Evolutionary conservation across 2,113 vertebrate species (phyloP).

Genomic region (Clinocottus analis): DNA sequence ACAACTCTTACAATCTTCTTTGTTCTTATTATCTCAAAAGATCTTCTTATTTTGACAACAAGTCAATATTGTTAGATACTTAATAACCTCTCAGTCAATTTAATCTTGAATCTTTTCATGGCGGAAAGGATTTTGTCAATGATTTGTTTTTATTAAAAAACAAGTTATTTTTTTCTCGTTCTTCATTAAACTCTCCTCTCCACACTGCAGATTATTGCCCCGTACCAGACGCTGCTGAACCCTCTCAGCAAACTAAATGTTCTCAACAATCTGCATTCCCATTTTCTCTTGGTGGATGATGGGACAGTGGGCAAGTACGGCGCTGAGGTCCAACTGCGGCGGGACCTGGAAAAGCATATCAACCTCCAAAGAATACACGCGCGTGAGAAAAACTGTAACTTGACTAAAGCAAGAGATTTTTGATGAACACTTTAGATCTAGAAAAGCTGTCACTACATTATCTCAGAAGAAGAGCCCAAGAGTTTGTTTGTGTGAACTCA

Average conservation of each 20-base stretch:
- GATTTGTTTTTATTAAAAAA: neutral
- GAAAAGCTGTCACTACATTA: neutral
- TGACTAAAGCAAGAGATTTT: neutral
- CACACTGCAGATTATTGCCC: slow-evolving; percentile 89
- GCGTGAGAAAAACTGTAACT: slow-evolving; percentile 82
- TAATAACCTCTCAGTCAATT: neutral
- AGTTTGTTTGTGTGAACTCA: neutral
- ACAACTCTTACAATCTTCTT: neutral
- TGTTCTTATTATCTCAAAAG: neutral
- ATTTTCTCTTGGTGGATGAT: slow-evolving; percentile 98
- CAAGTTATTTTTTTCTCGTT: neutral
- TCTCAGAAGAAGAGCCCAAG: neutral
- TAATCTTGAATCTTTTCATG: neutral
- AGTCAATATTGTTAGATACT: neutral
- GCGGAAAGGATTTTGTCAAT: neutral
- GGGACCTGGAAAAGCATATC: slow-evolving; percentile 97
- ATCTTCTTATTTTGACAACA: neutral
- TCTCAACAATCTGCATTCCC: slow-evolving; percentile 97
- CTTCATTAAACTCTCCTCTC: too few relatives aligned
- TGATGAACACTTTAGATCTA: neutral
- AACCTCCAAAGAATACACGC: slow-evolving; percentile 98
- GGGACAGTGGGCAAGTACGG: slow-evolving; percentile 98
- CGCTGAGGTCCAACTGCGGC: slow-evolving; percentile 92
- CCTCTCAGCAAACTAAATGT: slow-evolving; percentile 98
- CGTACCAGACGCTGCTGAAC: slow-evolving; percentile 97